phyloP scores from a whole-genome alignment of 2,888 invertebrate species.

The Aporophyla lueneburgensis region DNA sequence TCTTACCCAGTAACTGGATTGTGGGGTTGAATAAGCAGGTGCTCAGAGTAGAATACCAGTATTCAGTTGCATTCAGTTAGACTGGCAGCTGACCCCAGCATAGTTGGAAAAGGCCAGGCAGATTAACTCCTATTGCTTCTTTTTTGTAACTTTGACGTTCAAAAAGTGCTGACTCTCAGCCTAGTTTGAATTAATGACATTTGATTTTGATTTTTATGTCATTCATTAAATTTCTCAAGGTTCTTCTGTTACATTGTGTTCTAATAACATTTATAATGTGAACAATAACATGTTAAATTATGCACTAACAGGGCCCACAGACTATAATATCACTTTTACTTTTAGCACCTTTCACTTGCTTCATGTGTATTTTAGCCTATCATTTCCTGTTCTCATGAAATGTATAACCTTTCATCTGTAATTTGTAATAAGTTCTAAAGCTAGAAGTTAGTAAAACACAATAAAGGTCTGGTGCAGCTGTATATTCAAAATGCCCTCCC shows the following conservation, averaged over 20 bases:
- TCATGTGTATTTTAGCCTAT: neutral
- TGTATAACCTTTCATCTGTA: neutral
- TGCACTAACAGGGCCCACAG: neutral
- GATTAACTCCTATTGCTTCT: neutral
- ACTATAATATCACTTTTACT: slow-evolving; percentile 53
- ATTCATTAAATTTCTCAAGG: neutral
- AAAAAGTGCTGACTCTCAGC: too few species aligned
- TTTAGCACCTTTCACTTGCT: slow-evolving; percentile 63
- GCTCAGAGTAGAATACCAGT: too few species aligned
- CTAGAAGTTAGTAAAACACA: neutral
- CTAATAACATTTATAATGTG: neutral
- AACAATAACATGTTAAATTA: neutral
- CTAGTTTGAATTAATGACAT: too few species aligned
- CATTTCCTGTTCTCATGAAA: neutral
- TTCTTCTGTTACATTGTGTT: neutral
- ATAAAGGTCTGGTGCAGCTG: neutral
- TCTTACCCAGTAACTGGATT: neutral
- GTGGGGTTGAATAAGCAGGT: too few species aligned
- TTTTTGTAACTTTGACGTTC: too few species aligned
- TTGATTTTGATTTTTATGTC: too few species aligned
- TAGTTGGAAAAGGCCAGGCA: neutral
- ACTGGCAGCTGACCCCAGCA: neutral
- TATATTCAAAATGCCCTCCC: neutral
- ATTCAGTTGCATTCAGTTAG: neutral
- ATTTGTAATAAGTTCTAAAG: neutral